Base-by-base conservation (phyloP, 37 sponge, comb jelly and placozoan species). In the Halisarca cf. caerulea region DNA sequence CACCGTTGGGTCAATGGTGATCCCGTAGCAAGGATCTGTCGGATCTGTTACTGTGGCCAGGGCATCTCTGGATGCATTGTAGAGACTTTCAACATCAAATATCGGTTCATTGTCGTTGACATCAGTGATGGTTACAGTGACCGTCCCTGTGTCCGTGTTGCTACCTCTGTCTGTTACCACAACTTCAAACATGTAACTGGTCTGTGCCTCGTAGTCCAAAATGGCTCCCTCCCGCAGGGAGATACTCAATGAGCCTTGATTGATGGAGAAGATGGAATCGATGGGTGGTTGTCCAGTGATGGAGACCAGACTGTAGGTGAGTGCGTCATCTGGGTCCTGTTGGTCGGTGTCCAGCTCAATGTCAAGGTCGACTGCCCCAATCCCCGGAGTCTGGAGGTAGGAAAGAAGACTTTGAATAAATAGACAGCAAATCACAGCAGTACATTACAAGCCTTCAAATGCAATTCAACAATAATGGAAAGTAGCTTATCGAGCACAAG, bases 251-350 rank as follows among this genome's bases (percentile, higher is more conserved):
- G 69, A 34, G 17, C 5, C 77, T 24, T 37, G 77, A 37, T 40
- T 74, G 25, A 74, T 5, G 25, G 44, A 5, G 4, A 68, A 68
- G 33, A 68, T 17, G 33, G 15, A 2, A 7, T 8, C 35, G 41
- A 24, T 37, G 20, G 45, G 44, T 5, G 38, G 15, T 11, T 21
- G 15, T 25, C 44, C 45, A n/a, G 77, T 38, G 17, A 42, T 38
- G 30, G 30, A n/a, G 6, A 28, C 25, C 15, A 62, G 7, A 18
- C 9, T 42, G 77, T 42, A 74, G 9, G 44, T 74, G n/a, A 74
- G 77, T 44, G 45, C 3, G 45, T 74, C 77, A 74, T 74, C 77
- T 23, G 77, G 45, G 44, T 74, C 77, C 77, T 74, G 77, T 15
- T 74, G 77, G 77, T 74, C 24, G 42, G 77, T 74, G 44, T 74